Evolutionary conservation across 2,888 invertebrate species (phyloP).

Genomic region (Branchellion lobata): DNA sequence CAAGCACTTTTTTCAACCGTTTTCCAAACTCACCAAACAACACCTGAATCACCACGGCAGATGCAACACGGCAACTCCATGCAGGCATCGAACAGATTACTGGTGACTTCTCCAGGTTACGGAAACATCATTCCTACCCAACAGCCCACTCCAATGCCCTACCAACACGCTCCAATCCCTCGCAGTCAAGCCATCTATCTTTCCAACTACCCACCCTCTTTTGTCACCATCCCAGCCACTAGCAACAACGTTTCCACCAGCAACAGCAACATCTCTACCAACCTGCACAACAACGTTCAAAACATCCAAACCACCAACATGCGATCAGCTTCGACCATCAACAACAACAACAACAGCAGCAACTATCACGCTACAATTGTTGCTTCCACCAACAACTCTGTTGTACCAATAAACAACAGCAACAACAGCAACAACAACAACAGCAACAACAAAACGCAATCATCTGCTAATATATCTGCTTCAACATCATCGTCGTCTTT

Average conservation of each 20-base stretch:
- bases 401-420: not conserved
- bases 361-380: not conserved
- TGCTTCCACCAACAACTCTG: no score
- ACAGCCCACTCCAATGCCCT: not conserved
- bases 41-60: not conserved
- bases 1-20: no score
- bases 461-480: not conserved
- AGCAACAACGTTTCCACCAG: not conserved
- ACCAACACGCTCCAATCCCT: not conserved
- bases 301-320: conserved; percentile 7
- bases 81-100: not conserved
- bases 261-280: not conserved
- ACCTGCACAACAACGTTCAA: not conserved
- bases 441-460: not conserved
- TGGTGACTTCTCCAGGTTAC: not conserved
- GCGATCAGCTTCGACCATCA: conserved; percentile 11
- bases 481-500: conserved; percentile 32
- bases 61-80: conserved; percentile 8
- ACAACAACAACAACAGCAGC: not conserved
- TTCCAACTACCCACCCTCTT: not conserved
- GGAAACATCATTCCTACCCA: not conserved
- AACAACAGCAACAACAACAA: conserved; percentile 5
- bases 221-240: not conserved
- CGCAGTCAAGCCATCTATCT: not conserved
- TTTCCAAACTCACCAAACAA: no score